phyloP scores from a whole-genome alignment of 2,113 vertebrate species.

The Zosterops pallidus region DNA sequence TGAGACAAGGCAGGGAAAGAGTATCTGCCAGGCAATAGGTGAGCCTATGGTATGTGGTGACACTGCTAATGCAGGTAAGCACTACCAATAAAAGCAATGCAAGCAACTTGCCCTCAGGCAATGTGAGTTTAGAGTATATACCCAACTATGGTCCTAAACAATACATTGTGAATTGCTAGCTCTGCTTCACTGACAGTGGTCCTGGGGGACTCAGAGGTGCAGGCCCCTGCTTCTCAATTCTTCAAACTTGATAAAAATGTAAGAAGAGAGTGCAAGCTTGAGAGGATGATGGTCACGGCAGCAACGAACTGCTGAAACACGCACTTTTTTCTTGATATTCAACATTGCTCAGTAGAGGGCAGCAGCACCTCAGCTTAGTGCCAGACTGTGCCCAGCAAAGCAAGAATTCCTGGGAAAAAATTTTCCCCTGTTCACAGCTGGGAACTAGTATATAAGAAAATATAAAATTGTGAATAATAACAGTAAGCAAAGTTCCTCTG shows the following conservation, averaged over 20 bases:
- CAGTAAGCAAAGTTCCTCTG: neutral
- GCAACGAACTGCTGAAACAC: accelerated
- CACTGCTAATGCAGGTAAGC: neutral
- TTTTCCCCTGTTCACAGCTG: neutral
- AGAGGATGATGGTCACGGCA: neutral
- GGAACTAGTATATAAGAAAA: neutral
- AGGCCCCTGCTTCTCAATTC: neutral
- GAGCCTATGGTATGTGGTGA: accelerated
- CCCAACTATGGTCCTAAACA: neutral
- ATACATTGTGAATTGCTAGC: neutral
- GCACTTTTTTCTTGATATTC: neutral
- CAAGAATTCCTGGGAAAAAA: neutral
- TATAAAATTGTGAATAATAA: neutral
- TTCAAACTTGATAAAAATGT: neutral
- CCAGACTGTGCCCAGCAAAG: neutral
- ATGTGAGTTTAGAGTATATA: neutral
- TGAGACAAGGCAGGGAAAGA: neutral
- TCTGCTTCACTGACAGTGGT: neutral
- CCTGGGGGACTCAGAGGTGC: neutral
- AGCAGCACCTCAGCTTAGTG: neutral
- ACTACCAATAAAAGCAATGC: neutral
- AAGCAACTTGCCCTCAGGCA: neutral
- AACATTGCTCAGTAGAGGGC: constrained; percentile 50
- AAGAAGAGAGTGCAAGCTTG: neutral
- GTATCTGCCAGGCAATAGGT: neutral